phyloP scores from a whole-genome alignment of 2,888 invertebrate genomes.

The Pollenia labialis region DNA sequence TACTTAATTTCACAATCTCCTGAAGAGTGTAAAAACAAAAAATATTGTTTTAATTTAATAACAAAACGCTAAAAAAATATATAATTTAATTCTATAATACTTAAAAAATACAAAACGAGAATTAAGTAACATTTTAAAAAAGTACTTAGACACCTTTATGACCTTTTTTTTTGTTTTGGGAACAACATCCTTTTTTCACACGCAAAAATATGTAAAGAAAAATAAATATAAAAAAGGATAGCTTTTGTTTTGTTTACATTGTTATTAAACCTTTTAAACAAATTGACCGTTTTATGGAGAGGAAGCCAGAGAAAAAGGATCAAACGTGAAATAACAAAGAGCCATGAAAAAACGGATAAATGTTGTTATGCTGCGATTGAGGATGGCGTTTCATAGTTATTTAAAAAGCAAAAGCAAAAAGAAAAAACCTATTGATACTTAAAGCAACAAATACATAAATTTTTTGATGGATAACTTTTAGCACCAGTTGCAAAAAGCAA shows the following conservation, averaged over 20 bases:
- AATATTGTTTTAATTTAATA: constrained; percentile 43
- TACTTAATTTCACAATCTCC: constrained; percentile 17
- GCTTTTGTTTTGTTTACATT: constrained; percentile 50
- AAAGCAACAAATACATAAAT: constrained; percentile 36
- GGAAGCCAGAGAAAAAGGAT: constrained; percentile 17
- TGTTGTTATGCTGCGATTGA: constrained; percentile 9
- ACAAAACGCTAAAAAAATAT: constrained; percentile 32
- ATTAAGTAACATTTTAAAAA: too few relatives aligned
- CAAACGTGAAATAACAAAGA: constrained; percentile 10
- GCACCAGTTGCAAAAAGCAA: background rate
- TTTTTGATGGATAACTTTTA: constrained; percentile 26
- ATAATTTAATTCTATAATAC: constrained; percentile 52
- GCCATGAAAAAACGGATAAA: constrained; percentile 13
- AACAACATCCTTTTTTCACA: constrained; percentile 2
- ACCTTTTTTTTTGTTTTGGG: constrained; percentile 1
- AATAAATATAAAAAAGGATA: constrained; percentile 1
- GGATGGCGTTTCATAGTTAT: constrained; percentile 21
- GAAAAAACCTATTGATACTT: constrained; percentile 47
- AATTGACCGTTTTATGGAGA: constrained; percentile 64
- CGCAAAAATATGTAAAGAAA: background rate
- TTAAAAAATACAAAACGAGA: constrained; percentile 14
- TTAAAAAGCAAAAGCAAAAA: background rate
- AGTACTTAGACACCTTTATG: background rate
- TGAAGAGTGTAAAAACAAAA: background rate
- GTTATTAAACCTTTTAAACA: constrained; percentile 66